Evolutionary conservation across 2,113 vertebrate genomes (phyloP), one percentile per base, ranked within the genome.

Genomic region (Pelecanus crispus): DNA sequence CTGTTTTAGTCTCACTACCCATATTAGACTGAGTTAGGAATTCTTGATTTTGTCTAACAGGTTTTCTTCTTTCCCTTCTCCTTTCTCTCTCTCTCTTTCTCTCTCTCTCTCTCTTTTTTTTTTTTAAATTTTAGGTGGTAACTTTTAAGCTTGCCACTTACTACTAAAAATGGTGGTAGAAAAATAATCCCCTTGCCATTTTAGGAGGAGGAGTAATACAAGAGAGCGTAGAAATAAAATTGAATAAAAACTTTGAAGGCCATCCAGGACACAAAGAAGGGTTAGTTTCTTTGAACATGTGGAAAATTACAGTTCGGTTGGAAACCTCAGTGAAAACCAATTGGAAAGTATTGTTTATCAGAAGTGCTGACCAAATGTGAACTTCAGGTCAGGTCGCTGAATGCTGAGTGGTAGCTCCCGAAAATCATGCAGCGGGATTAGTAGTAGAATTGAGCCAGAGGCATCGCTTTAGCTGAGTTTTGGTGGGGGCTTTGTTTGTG

Each of bases 261-360:
- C 31, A 55, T 79, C 63, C 86, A 93, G 82, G 92, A 63, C 53
- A 55, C 81, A 17, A 26, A 61, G 86, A 34, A 90, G 73, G 38
- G 42, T 91, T 81, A 42, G 61, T 91, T 68, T 86, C 71, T 97
- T 91, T 95, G 90, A 97, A 94, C 93, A 77, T 36, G 36, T 92
- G 91, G 91, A 94, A 94, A 92, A 83, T 95, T 90, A 58, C 24
- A 87, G 71, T 84, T 96, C 79, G 53, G 19, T 88, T 72, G 77
- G 96, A 97, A 97, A 90, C 88, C 81, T 83, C 58, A 55, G 45
- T 74, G 56, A 62, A 94, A 94, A 75, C 59, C 34, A 79, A 0
- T 87, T 91, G 91, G 82, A 81, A 94, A 95, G 12, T 47, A 24
- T 71, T 74, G 45, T 90, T 88, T 68, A 74, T 84, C 75, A n/a